Evolutionary conservation across 1,140 invertebrate species (phyloP), one percentile per base, ranked within the genome.

Genomic region (Eueides isabella): DNA sequence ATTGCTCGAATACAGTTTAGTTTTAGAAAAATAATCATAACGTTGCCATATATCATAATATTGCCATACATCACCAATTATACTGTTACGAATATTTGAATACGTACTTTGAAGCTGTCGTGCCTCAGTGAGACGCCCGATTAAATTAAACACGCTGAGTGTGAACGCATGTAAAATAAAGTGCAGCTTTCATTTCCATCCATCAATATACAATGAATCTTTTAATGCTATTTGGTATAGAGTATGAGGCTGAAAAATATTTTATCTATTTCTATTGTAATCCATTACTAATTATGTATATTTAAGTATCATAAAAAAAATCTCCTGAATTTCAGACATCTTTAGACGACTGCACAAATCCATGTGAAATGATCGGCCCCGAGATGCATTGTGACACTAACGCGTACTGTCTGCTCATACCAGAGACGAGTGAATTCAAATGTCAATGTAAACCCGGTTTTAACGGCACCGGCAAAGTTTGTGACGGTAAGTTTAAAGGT

Each of bases 381-480:
- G 95, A 97, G 80, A 96, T 97, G 94, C 96, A 97, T 68, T 99
- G 98, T 83, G 97, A 98, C 84, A 90, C 94, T 0, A 98, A 98
- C 89, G 97, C 98, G 0, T 97, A 98, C 84, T 98, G 98, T 88
- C 94, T 98, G 0, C 94, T 98, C 63, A 96, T 97, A 41, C 95
- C 95, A 0, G 97, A 98, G 85, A 98, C 97, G 1, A 96, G 96
- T 75, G 97, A 98, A 78, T 98, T 98, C 93, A 96, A 96, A 79
- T 99, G 98, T 82, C 96, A 98, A 85, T 99, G 98, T 90, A 99
- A 98, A 85, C 96, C 97, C 2, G 98, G 98, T 2, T 99, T 97
- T 93, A 98, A 98, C 87, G 97, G 97, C 84, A 97, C 97, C 28
- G 97, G 97, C 75, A 95, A 96, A 92, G 93, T 95, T 41, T 98